Percentiles rank a stretch among this genome's conserved stretches.
Conservation (phyloP, 2,888 invertebrate genomes). For the Troilus luridus region DNA sequence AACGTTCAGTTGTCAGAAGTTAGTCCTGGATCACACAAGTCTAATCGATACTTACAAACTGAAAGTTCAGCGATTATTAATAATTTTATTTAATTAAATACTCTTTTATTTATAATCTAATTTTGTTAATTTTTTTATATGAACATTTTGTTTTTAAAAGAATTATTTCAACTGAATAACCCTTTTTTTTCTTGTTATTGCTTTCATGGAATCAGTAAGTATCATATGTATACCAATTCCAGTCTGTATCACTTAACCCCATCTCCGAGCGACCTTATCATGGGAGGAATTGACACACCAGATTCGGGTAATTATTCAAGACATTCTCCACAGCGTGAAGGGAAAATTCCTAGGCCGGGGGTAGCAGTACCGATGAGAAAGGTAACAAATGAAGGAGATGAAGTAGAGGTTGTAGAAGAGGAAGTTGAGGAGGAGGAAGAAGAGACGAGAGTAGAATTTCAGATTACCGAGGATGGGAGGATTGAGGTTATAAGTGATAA, state of each 20-base stretch:
- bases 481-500: conserved; percentile 85
- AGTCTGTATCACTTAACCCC: conserved; percentile 70
- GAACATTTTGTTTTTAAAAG: not conserved
- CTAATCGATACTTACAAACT: not conserved
- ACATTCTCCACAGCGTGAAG: conserved; percentile 48
- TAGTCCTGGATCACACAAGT: not conserved
- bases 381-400: conserved; percentile 63
- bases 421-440: conserved; percentile 68
- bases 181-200: conserved; percentile 50
- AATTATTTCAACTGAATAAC: not conserved
- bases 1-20: not conserved
- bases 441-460: conserved; percentile 78
- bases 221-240: conserved; percentile 67
- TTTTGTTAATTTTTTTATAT: not conserved
- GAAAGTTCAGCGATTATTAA: not conserved
- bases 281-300: conserved; percentile 71
- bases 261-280: conserved; percentile 73
- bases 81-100: not conserved
- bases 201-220: conserved; percentile 70
- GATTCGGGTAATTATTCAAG: conserved; percentile 62
- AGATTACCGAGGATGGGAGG: conserved; percentile 80
- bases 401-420: conserved; percentile 69
- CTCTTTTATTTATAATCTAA: not conserved
- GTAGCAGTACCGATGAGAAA: conserved; percentile 62
- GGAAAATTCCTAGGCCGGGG: conserved; percentile 60